Base-by-base conservation (phyloP, 2,113 vertebrate genomes). In the Entelurus aequoreus region DNA sequence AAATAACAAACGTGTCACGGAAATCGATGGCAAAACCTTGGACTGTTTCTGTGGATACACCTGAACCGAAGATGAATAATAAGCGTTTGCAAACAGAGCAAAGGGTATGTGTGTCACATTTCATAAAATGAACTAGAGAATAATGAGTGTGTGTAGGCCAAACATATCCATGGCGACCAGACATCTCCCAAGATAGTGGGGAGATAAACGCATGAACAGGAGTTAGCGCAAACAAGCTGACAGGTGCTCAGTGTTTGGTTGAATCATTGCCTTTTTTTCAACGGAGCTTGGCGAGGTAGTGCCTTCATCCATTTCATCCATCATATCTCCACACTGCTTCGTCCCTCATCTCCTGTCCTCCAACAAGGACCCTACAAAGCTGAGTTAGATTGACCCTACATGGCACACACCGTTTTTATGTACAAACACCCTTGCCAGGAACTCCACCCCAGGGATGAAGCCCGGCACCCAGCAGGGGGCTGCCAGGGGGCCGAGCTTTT, bases 211-310 rank as follows among this genome's bases (percentile, higher is more conserved):
- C 46, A 61, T 8, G 11, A 14, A 60, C 16, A 54, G 1, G 11
- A 14, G 48, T 4, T 51, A 46, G 61, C 6, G 42, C 51, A 58
- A 62, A 46, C 69, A 13, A 5, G 19, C 49, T 53, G 54, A 65
- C 74, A 60, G 72, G 75, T 74, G 47, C 76, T 79, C 48, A 51
- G 65, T 78, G 74, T 78, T 63, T 62, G 64, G 35, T 72, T 71
- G 68, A 9, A 81, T 82, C 72, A 78, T 74, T 77, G 77, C 72
- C 77, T 78, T 48, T 76, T 76, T 77, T 73, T 62, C 72, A 64
- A 53, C 74, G 64, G 69, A 76, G 62, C 58, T 49, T 61, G 52
- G 65, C 60, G 62, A 7, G 4, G 59, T 42, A 51, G 48, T 54
- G 16, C 62, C 68, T 0, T 65, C 60, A 48, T 44, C 55, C 55